Evolutionary conservation across 2,797 vertebrate species (phyloP).

Genomic region (Scyliorhinus canicula): DNA sequence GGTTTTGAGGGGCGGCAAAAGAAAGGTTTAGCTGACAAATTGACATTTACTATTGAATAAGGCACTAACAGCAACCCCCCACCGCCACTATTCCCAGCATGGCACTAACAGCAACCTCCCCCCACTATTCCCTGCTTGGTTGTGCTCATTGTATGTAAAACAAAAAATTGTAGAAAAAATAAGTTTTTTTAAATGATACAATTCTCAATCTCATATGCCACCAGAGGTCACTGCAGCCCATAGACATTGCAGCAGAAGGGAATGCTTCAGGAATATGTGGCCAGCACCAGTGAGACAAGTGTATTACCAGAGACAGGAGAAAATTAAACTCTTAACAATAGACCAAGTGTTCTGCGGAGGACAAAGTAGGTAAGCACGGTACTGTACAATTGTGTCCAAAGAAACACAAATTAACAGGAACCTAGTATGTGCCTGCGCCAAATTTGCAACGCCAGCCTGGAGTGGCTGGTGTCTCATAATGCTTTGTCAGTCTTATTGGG

Average conservation of each 20-base stretch:
- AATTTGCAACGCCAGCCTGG: neutral
- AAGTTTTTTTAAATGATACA: neutral
- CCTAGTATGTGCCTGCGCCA: neutral
- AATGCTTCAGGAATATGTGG: neutral
- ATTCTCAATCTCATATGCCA: neutral
- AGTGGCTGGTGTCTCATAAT: no score
- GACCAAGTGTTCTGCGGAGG: neutral
- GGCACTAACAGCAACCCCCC: no score
- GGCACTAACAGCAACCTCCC: no score
- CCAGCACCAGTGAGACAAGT: neutral
- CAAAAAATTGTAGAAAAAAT: neutral
- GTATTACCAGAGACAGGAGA: neutral
- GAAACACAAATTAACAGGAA: no score
- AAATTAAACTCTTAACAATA: neutral
- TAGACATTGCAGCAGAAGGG: neutral
- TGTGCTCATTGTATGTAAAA: neutral
- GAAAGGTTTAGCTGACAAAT: neutral
- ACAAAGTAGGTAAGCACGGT: neutral
- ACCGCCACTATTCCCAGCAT: neutral
- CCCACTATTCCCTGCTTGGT: neutral
- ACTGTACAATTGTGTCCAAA: neutral
- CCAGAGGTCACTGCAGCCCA: neutral
- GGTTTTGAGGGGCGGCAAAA: neutral
- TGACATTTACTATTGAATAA: neutral
- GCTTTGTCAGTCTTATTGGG: neutral